phyloP scores from a whole-genome alignment of 2,113 vertebrate species.

The Cyprinus carpio region DNA sequence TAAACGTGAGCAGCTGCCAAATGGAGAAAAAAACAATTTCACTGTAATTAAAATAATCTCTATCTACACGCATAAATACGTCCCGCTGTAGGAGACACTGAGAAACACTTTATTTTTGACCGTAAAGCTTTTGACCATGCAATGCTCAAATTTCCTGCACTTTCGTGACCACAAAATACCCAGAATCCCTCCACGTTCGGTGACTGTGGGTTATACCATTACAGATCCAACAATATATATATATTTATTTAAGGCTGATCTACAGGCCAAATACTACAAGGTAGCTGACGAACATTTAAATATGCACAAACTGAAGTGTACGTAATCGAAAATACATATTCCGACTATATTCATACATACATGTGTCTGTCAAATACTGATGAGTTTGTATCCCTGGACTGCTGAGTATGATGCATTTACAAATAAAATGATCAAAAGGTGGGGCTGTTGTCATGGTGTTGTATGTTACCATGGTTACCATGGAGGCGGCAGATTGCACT shows the following conservation, averaged over 20 bases:
- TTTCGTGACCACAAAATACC: not conserved
- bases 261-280: slow-evolving; percentile 70
- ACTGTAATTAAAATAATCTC: slow-evolving; percentile 67
- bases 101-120: slow-evolving; percentile 64
- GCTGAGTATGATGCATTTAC: slow-evolving; percentile 48
- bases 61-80: slow-evolving; percentile 72
- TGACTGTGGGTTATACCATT: slow-evolving; percentile 26
- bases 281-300: slow-evolving; percentile 72
- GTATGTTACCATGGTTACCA: not conserved
- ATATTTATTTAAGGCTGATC: slow-evolving; percentile 56
- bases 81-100: slow-evolving; percentile 54
- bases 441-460: too few relatives aligned
- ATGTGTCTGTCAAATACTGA: slow-evolving; percentile 80
- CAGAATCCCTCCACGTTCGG: not conserved
- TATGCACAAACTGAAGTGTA: slow-evolving; percentile 67
- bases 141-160: slow-evolving; percentile 64
- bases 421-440: too few relatives aligned
- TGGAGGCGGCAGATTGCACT: not conserved
- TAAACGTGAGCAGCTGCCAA: slow-evolving; percentile 53
- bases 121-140: slow-evolving; percentile 79
- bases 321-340: slow-evolving; percentile 69
- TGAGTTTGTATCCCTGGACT: slow-evolving; percentile 74
- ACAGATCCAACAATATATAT: slow-evolving; percentile 58
- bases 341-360: slow-evolving; percentile 68
- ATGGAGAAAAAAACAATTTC: slow-evolving; percentile 19